Percentiles rank a stretch among this genome's conserved stretches.
Evolutionary conservation across 2,113 vertebrate genomes (phyloP).

Genomic region (Herpetotheres cachinnans): DNA sequence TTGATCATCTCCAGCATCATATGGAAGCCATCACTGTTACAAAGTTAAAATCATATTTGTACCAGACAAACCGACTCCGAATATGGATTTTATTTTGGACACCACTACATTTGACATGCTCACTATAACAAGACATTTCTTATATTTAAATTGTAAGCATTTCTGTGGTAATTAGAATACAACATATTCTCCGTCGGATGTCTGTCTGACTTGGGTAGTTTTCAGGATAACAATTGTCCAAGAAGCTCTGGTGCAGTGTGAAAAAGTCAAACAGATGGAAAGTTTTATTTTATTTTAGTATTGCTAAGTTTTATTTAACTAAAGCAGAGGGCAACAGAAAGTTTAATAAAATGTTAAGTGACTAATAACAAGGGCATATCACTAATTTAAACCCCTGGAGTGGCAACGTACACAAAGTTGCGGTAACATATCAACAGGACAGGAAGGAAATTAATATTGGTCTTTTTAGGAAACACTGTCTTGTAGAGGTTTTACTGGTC

Average conservation of each 20-base stretch:
- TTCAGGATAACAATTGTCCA: neutral
- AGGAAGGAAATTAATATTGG: neutral
- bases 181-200: neutral
- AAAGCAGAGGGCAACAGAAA: neutral
- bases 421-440: neutral
- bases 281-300: neutral
- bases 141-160: constrained; percentile 30
- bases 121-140: constrained; percentile 26
- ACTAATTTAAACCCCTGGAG: neutral
- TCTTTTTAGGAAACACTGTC: neutral
- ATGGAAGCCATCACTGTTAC: constrained; percentile 66
- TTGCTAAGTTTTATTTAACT: neutral
- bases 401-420: neutral
- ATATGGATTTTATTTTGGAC: constrained; percentile 59
- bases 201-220: neutral
- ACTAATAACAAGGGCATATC: neutral
- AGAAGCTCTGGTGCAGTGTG: neutral
- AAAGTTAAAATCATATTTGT: constrained; percentile 58
- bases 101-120: constrained; percentile 13
- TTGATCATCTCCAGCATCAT: constrained; percentile 54
- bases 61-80: constrained; percentile 67
- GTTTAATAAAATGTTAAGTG: neutral
- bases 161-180: constrained; percentile 23
- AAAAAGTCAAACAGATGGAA: neutral
- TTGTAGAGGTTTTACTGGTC: neutral